A percentile compares a stretch with the other conserved stretches of the same genome.
phyloP scores from a whole-genome alignment of 2,113 vertebrate species.

The Sturnira hondurensis region DNA sequence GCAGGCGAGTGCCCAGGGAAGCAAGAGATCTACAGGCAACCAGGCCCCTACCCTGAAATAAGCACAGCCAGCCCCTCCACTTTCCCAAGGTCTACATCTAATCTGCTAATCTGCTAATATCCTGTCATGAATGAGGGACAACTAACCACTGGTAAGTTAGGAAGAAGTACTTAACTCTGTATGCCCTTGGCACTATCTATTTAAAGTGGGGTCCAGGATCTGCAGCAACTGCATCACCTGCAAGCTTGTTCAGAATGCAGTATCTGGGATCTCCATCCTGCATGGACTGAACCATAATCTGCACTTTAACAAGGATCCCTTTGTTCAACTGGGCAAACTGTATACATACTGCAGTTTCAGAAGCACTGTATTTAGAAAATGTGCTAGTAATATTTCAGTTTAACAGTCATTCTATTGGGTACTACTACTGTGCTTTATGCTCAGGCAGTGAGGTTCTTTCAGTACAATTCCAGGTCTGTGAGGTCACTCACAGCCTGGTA shows the following conservation, averaged over 20 bases:
- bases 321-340: neutral
- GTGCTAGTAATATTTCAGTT: neutral
- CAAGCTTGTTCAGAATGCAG: neutral
- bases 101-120: neutral
- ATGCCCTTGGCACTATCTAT: neutral
- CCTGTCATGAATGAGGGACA: neutral
- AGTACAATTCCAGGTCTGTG: neutral
- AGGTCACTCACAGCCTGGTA: neutral
- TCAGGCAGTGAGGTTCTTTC: neutral
- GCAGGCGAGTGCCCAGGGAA: neutral
- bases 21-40: neutral
- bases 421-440: neutral
- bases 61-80: accelerated
- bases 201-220: neutral
- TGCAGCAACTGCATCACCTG: too few species aligned
- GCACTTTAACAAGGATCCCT: neutral
- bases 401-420: neutral
- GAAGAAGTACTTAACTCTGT: neutral
- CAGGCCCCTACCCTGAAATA: neutral
- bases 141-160: neutral
- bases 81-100: neutral
- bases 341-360: neutral
- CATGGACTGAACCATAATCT: neutral
- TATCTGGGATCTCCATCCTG: neutral
- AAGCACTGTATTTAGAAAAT: neutral